phyloP scores from a whole-genome alignment of 2,888 invertebrate species.

The Acanthosepion pharaonis region DNA sequence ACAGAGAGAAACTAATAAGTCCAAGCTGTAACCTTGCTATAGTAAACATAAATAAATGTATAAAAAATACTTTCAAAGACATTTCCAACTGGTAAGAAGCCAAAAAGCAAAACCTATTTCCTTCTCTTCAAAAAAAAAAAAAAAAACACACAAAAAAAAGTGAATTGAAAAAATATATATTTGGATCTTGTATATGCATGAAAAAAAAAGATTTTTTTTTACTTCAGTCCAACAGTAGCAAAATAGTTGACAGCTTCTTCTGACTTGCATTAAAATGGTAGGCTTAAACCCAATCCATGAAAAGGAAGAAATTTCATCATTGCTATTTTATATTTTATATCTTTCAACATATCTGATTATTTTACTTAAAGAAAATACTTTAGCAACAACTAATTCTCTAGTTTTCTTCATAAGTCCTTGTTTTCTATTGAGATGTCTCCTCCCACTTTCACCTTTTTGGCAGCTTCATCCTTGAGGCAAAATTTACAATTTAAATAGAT shows the following conservation, averaged over 20 bases:
- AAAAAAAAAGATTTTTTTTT: background rate
- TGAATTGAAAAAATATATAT: background rate
- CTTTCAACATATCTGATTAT: background rate
- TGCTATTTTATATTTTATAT: background rate
- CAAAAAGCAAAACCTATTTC: too few relatives aligned
- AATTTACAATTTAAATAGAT: constrained; percentile 13
- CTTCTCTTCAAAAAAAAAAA: too few relatives aligned
- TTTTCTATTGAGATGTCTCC: background rate
- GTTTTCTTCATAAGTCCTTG: background rate
- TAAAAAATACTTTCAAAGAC: too few relatives aligned
- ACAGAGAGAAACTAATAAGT: too few relatives aligned
- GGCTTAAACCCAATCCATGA: background rate
- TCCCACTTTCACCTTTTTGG: background rate
- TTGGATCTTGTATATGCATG: background rate
- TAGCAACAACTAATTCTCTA: too few relatives aligned
- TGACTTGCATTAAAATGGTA: background rate
- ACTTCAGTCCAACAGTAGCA: background rate
- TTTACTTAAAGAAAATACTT: background rate
- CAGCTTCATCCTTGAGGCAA: background rate
- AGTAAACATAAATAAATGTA: too few relatives aligned
- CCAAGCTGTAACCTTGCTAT: background rate
- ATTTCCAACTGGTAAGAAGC: too few relatives aligned
- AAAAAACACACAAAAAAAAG: too few relatives aligned
- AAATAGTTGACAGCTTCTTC: background rate
- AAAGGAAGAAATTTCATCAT: background rate